Evolutionary conservation across 2,113 vertebrate species (phyloP).

Genomic region (Axis porcinus): DNA sequence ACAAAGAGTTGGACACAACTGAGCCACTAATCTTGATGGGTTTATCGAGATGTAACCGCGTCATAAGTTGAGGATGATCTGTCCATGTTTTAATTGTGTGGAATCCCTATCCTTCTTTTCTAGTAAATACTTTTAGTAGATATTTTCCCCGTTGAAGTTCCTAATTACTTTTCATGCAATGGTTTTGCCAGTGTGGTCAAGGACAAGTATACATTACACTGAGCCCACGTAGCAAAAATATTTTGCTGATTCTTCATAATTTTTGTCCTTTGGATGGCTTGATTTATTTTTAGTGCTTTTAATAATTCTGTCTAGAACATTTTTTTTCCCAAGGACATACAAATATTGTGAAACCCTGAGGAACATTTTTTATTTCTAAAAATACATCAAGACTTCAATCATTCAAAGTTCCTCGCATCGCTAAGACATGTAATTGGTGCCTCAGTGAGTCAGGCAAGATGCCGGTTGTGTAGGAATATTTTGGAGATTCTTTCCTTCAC

Average conservation of each 20-base stretch:
- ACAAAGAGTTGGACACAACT: not conserved
- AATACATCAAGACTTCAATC: not conserved
- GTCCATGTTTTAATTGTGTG: conserved; percentile 25
- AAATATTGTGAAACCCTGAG: conserved; percentile 57
- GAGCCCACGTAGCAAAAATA: conserved; percentile 57
- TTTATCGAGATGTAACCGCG: not conserved
- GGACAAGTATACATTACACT: conserved; percentile 49
- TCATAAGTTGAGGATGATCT: not conserved
- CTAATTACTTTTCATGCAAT: conserved; percentile 45
- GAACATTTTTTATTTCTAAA: conserved; percentile 42
- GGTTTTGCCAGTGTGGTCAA: not conserved
- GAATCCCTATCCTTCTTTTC: not conserved
- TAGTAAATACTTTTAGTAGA: not conserved
- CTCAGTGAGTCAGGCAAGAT: not conserved
- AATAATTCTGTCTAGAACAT: conserved; percentile 54
- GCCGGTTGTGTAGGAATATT: not conserved
- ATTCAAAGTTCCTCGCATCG: not conserved
- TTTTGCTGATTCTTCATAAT: conserved; percentile 63
- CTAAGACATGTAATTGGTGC: not conserved
- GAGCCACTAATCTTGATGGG: not conserved
- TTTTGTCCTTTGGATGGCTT: conserved; percentile 58
- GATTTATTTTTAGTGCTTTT: conserved; percentile 74
- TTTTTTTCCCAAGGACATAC: conserved; percentile 20
- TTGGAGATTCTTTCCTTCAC: not conserved
- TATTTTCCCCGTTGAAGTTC: not conserved